These are phyloP conservation scores for Phragmatobia fuliginosa DNA, from an alignment of 2,888 invertebrate species.

Conservation along the genomic window DNA sequence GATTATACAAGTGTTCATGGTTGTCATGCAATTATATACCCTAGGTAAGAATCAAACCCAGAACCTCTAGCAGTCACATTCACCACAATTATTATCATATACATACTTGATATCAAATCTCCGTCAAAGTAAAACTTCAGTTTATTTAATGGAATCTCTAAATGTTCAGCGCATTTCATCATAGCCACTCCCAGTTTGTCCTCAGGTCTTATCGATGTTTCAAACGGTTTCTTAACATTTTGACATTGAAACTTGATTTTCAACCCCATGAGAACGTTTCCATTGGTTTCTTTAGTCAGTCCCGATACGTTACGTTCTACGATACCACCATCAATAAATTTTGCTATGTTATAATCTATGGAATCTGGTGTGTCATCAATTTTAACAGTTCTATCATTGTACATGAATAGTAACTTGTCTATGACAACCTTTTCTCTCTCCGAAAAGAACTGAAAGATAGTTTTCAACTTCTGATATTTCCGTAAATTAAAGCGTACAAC, in stretches of 20 bases:
- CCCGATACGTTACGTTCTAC: conserved; percentile 63
- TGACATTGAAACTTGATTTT: conserved; percentile 80
- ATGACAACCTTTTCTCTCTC: conserved; percentile 65
- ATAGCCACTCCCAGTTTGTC: conserved; percentile 74
- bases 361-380: conserved; percentile 76
- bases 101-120: conserved; percentile 72
- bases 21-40: no score
- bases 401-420: conserved; percentile 73
- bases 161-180: conserved; percentile 79
- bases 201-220: conserved; percentile 58
- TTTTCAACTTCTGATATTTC: conserved; percentile 71
- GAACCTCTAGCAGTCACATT: no score
- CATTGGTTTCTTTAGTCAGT: conserved; percentile 39
- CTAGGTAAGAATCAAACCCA: no score
- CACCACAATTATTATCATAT: background rate
- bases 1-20: no score
- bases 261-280: conserved; percentile 54
- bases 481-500: conserved; percentile 73
- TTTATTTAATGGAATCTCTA: conserved; percentile 69
- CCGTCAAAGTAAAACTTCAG: conserved; percentile 86
- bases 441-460: conserved; percentile 74
- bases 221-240: conserved; percentile 72
- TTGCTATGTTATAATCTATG: conserved; percentile 73
- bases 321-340: conserved; percentile 81
- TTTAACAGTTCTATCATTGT: conserved; percentile 72